Evolutionary conservation across 2,888 invertebrate species (phyloP).

Genomic region (Deroplatys truncata): DNA sequence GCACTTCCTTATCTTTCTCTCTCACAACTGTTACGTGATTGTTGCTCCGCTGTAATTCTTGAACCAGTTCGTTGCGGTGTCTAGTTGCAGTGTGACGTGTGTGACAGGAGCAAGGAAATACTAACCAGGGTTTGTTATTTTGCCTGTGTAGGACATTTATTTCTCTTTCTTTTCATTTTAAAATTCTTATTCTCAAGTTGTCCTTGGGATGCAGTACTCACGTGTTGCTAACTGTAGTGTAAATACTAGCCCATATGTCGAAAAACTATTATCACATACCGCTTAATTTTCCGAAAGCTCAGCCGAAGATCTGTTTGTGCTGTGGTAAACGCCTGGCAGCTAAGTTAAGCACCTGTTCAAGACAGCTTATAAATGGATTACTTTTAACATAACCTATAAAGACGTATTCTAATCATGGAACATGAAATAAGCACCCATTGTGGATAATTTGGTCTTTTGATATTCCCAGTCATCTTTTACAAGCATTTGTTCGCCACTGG

Average conservation of each 20-base stretch:
- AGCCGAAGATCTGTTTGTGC: neutral
- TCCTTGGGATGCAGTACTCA: neutral
- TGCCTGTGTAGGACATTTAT: neutral
- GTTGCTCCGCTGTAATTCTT: neutral
- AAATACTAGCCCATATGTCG: neutral
- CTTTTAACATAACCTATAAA: no score
- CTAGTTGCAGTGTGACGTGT: neutral
- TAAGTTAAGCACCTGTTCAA: no score
- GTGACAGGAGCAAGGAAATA: neutral
- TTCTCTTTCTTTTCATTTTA: neutral
- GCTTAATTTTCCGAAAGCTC: neutral
- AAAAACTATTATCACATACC: neutral
- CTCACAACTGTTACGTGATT: neutral
- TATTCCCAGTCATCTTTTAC: no score
- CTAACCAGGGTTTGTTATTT: neutral
- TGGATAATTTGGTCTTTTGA: no score
- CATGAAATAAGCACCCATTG: no score
- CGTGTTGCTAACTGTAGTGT: neutral
- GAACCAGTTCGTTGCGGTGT: neutral
- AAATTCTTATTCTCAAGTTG: neutral
- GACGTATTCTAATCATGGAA: no score
- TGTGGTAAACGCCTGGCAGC: no score
- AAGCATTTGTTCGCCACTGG: no score
- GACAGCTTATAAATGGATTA: no score
- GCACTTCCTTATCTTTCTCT: no score